These are phyloP conservation scores for Diachasmimorpha longicaudata DNA, from an alignment of 1,140 invertebrate genomes.

Conservation along the genomic window DNA sequence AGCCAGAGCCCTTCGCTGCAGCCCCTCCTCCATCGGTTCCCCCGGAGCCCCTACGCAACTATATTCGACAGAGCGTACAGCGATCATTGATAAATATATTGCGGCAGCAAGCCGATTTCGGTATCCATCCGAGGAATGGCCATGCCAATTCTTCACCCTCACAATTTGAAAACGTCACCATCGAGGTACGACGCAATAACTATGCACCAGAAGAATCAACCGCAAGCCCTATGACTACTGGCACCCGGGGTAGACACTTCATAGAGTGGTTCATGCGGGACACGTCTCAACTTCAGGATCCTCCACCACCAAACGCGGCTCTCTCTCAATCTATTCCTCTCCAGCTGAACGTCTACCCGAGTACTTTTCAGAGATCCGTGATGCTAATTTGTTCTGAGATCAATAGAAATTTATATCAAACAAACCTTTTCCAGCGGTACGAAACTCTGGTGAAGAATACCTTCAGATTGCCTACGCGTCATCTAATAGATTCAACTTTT, in stretches of 20 bases:
- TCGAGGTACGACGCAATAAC: conserved; percentile 41
- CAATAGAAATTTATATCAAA: not conserved
- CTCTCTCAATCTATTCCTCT: not conserved
- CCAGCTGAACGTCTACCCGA: not conserved
- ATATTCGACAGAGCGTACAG: not conserved
- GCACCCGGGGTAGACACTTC: not conserved
- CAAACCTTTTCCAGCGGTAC: not conserved
- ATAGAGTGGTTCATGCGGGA: not conserved
- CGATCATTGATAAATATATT: not conserved
- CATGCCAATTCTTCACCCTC: not conserved
- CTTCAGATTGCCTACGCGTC: not conserved
- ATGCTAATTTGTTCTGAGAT: not conserved
- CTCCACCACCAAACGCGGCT: not conserved
- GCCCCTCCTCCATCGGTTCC: not conserved
- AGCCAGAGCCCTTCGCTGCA: not conserved
- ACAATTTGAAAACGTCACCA: conserved; percentile 30
- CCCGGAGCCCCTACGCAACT: not conserved
- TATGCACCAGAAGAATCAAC: conserved; percentile 30
- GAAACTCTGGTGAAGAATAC: not conserved
- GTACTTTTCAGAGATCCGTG: not conserved
- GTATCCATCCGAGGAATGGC: not conserved
- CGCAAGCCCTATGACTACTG: no score
- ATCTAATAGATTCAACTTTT: not conserved
- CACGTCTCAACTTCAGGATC: not conserved
- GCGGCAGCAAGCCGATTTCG: not conserved